Percentiles rank a stretch among this genome's conserved stretches.
phyloP scores from a whole-genome alignment of 2,113 vertebrate species.

The Gymnogyps californianus region DNA sequence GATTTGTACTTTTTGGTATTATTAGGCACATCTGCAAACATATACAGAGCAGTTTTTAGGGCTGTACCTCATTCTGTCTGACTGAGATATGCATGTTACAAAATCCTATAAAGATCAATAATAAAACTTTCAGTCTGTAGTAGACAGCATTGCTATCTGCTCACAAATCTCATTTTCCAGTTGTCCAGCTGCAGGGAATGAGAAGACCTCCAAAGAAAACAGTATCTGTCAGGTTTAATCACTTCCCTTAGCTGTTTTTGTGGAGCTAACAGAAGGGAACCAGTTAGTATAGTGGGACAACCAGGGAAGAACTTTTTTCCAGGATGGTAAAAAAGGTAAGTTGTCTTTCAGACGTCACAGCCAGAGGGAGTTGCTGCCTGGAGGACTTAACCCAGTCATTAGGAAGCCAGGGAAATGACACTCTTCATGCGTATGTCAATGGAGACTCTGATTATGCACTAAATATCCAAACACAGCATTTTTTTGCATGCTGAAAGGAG shows the following conservation, averaged over 20 bases:
- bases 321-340: background rate
- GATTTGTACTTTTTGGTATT: background rate
- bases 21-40: background rate
- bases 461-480: background rate
- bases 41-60: background rate
- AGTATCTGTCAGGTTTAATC: background rate
- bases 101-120: background rate
- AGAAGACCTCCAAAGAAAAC: background rate
- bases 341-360: background rate
- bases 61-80: background rate
- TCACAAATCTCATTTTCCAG: background rate
- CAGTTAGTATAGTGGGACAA: background rate
- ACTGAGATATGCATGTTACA: background rate
- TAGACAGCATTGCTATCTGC: background rate
- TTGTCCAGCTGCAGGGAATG: background rate
- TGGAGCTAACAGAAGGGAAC: background rate
- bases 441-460: background rate
- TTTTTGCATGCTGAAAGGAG: background rate
- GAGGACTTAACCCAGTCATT: background rate
- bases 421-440: background rate
- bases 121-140: background rate
- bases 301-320: background rate
- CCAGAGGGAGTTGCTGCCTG: background rate
- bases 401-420: background rate
- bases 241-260: background rate